These are phyloP conservation scores for Abramis brama DNA, from an alignment of 2,113 vertebrate genomes.

Conservation along the genomic window DNA sequence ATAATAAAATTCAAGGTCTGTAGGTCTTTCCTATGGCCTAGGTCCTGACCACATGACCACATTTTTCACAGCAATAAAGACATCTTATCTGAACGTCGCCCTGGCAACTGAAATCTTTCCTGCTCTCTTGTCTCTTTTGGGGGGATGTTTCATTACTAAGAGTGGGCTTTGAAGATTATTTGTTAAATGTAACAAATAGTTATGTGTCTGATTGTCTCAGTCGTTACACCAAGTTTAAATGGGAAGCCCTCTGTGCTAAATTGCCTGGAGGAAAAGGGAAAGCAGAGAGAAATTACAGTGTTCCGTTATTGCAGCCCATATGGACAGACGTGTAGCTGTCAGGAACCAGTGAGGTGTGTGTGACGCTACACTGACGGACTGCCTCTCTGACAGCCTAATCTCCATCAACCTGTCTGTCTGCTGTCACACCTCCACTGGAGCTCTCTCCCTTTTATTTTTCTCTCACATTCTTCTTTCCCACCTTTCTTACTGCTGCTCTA, in stretches of 20 bases:
- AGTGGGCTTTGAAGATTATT: too few relatives aligned
- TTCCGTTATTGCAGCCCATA: slow-evolving; percentile 47
- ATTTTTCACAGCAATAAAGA: too few relatives aligned
- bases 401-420: slow-evolving; percentile 50
- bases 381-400: slow-evolving; percentile 55
- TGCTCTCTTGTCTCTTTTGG: too few relatives aligned
- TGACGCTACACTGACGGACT: slow-evolving; percentile 56
- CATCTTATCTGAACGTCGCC: too few relatives aligned
- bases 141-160: too few relatives aligned
- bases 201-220: too few relatives aligned
- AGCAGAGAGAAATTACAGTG: slow-evolving; percentile 37
- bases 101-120: too few relatives aligned
- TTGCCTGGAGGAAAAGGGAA: slow-evolving; percentile 46
- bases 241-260: slow-evolving; percentile 42
- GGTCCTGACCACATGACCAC: too few relatives aligned
- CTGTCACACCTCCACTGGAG: slow-evolving; percentile 35
- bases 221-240: slow-evolving; percentile 6
- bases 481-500: slow-evolving; percentile 43
- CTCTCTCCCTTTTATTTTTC: slow-evolving; percentile 15
- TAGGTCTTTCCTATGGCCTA: too few relatives aligned
- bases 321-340: slow-evolving; percentile 56
- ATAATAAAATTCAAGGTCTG: too few relatives aligned
- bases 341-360: slow-evolving; percentile 56
- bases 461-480: slow-evolving; percentile 46
- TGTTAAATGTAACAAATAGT: too few relatives aligned